Evolutionary conservation across 2,113 vertebrate genomes (phyloP).

Genomic region (Crotalus viridis): DNA sequence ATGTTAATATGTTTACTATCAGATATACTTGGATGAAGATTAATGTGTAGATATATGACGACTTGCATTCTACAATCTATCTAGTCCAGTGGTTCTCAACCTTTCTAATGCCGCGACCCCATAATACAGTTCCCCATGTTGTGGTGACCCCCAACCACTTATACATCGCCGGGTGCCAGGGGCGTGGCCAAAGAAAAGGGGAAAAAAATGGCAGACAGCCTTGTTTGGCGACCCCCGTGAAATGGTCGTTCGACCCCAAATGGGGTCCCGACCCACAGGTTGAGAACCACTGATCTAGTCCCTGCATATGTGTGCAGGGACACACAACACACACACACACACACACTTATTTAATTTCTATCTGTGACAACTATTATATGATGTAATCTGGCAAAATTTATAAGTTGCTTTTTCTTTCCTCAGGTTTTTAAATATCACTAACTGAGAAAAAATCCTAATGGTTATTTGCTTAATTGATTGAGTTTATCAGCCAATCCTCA

Average conservation of each 20-base stretch:
- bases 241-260: too few species aligned
- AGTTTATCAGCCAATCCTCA: not conserved
- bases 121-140: too few species aligned
- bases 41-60: not conserved
- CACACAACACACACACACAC: not conserved
- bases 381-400: not conserved
- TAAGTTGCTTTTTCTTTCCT: not conserved
- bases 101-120: too few species aligned
- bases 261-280: too few species aligned
- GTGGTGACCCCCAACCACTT: too few species aligned
- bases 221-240: too few species aligned
- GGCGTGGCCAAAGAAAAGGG: too few species aligned
- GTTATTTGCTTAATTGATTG: not conserved
- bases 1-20: not conserved
- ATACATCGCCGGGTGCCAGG: too few species aligned
- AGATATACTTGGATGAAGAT: not conserved
- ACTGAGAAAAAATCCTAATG: not conserved
- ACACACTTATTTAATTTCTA: not conserved
- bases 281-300: not conserved
- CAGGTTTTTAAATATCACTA: not conserved
- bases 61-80: not conserved
- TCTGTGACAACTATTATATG: not conserved
- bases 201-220: too few species aligned
- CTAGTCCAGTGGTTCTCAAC: not conserved
- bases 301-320: too few species aligned